These are phyloP conservation scores for Pantala flavescens DNA, from an alignment of 1,140 invertebrate genomes.

Conservation along the genomic window DNA sequence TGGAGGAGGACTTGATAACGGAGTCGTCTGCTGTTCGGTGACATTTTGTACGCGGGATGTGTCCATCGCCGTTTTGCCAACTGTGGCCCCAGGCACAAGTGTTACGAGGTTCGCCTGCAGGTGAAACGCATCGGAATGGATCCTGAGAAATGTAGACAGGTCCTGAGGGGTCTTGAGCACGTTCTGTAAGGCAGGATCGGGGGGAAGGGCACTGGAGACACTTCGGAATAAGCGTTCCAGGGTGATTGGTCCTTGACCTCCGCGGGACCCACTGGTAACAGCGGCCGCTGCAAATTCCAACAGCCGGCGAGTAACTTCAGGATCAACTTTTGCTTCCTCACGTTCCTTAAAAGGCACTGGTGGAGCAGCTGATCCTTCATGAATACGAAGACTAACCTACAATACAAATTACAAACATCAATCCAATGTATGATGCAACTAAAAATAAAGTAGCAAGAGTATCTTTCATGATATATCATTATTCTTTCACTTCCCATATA, in stretches of 20 bases:
- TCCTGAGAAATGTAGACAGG: constrained; percentile 73
- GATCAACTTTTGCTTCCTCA: constrained; percentile 69
- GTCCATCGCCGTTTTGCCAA: background rate
- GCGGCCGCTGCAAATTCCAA: constrained; percentile 57
- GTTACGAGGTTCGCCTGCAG: constrained; percentile 83
- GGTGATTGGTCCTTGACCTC: constrained; percentile 65
- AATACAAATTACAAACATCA: too few species aligned
- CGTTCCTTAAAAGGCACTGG: constrained; percentile 48
- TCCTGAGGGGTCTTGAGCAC: constrained; percentile 81
- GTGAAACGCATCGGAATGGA: constrained; percentile 82
- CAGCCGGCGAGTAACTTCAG: constrained; percentile 60
- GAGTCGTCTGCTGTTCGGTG: constrained; percentile 17
- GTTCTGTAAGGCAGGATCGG: constrained; percentile 56
- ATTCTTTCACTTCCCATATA: too few species aligned
- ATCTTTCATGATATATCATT: too few species aligned
- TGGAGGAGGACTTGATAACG: background rate
- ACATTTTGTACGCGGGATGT: constrained; percentile 14
- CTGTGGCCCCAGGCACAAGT: constrained; percentile 31
- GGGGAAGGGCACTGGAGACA: constrained; percentile 39
- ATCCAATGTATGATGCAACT: too few species aligned
- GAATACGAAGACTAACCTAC: background rate
- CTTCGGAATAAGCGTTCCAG: constrained; percentile 77
- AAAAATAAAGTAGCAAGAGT: too few species aligned
- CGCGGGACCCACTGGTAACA: constrained; percentile 45
- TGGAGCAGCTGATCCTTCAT: constrained; percentile 12